Conservation (phyloP, 2,888 invertebrate genomes). For the Patella caerulea region DNA sequence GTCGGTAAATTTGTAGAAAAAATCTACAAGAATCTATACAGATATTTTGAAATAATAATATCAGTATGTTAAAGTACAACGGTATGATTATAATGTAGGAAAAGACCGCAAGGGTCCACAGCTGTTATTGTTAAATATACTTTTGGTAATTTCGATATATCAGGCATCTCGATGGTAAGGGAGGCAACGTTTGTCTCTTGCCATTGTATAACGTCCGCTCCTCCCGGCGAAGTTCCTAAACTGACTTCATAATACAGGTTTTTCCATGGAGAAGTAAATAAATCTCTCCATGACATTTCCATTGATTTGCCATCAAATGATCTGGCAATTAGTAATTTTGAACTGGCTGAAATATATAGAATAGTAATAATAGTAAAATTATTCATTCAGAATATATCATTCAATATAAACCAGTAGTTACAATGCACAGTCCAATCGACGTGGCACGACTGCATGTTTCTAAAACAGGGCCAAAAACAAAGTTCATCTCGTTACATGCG, state of each 20-base stretch:
- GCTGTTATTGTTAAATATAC: neutral
- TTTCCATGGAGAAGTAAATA: neutral
- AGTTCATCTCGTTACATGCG: no score
- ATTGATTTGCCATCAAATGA: conserved; percentile 1
- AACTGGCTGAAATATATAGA: neutral
- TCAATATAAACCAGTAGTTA: no score
- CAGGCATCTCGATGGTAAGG: neutral
- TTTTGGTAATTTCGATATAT: neutral
- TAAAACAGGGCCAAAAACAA: no score
- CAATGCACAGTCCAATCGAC: no score
- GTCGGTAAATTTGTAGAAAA: no score
- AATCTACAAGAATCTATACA: no score
- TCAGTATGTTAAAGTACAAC: neutral
- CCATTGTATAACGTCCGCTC: neutral
- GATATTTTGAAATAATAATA: no score
- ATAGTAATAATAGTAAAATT: no score
- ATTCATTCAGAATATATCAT: no score
- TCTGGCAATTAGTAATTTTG: neutral
- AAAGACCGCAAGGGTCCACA: neutral
- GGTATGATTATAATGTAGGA: neutral
- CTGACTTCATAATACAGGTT: neutral
- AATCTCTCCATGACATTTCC: neutral
- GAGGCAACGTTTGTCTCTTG: neutral
- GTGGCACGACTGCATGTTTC: no score
- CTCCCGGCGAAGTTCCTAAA: neutral